A percentile compares a stretch with the other conserved stretches of the same genome.
Conservation (phyloP, 2,797 vertebrate species). For the Perodicticus potto region DNA sequence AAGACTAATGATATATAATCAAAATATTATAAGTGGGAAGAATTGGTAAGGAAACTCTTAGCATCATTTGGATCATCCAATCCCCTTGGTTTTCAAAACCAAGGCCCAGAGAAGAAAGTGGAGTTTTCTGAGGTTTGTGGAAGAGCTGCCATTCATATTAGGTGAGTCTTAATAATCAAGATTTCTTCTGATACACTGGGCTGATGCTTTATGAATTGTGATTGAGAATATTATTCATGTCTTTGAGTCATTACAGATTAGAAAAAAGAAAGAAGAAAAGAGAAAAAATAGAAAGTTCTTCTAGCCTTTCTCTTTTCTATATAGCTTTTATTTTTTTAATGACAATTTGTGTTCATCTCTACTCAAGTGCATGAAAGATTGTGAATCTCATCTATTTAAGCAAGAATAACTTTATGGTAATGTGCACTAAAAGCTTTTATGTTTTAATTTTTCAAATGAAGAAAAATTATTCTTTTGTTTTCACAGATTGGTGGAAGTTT, state of each 20-base stretch:
- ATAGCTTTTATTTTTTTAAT: neutral
- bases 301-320: neutral
- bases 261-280: neutral
- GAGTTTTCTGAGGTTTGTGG: neutral
- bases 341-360: conserved; percentile 29
- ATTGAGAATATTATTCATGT: neutral
- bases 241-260: conserved; percentile 11
- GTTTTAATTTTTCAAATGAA: conserved; percentile 27
- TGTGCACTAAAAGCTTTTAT: neutral
- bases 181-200: neutral
- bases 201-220: neutral
- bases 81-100: neutral
- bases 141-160: neutral
- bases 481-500: neutral
- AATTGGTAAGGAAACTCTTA: neutral
- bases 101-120: neutral
- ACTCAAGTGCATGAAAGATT: neutral
- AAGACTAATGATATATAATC: neutral
- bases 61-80: neutral
- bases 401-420: neutral
- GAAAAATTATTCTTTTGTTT: neutral
- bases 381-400: conserved; percentile 12
- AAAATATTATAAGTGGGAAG: neutral
- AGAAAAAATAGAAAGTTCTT: accelerated
- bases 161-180: neutral